A percentile compares a stretch with the other conserved stretches of the same genome.
These are phyloP conservation scores for Grammomys dolichurus DNA, from an alignment of 2,113 vertebrate species.

Conservation along the genomic window DNA sequence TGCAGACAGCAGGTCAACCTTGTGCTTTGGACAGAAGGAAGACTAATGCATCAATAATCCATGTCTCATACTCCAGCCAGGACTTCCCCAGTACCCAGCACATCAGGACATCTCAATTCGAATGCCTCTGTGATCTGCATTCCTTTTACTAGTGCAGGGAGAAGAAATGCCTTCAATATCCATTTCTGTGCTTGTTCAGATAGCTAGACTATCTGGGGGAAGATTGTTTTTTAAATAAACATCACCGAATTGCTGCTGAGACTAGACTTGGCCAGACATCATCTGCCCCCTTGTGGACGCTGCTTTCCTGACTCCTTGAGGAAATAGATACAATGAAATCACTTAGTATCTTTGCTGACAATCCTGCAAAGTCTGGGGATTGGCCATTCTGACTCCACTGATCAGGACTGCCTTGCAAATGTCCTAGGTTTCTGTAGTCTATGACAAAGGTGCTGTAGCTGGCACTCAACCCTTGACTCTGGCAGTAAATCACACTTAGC, in stretches of 20 bases:
- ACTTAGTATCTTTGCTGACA: neutral
- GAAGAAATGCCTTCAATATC: neutral
- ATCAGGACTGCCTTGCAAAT: neutral
- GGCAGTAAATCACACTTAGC: neutral
- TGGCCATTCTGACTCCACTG: neutral
- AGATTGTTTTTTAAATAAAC: neutral
- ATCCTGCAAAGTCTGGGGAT: neutral
- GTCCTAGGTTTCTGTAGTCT: neutral
- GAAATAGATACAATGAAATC: neutral
- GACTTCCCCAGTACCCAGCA: neutral
- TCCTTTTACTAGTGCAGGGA: neutral
- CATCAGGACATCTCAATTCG: neutral
- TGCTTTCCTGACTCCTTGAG: constrained; percentile 52
- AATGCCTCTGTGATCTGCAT: neutral
- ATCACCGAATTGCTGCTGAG: neutral
- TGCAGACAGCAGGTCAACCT: neutral
- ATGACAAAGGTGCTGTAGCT: neutral
- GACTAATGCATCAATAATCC: neutral
- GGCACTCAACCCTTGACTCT: neutral
- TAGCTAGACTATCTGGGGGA: neutral
- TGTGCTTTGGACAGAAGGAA: neutral
- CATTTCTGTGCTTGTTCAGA: neutral
- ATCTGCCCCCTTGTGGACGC: constrained; percentile 76
- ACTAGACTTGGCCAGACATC: constrained; percentile 25
- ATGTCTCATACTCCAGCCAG: neutral